Evolutionary conservation across 2,113 vertebrate species (phyloP), one percentile per base, ranked within the genome.

Genomic region (Tupaia chinensis): DNA sequence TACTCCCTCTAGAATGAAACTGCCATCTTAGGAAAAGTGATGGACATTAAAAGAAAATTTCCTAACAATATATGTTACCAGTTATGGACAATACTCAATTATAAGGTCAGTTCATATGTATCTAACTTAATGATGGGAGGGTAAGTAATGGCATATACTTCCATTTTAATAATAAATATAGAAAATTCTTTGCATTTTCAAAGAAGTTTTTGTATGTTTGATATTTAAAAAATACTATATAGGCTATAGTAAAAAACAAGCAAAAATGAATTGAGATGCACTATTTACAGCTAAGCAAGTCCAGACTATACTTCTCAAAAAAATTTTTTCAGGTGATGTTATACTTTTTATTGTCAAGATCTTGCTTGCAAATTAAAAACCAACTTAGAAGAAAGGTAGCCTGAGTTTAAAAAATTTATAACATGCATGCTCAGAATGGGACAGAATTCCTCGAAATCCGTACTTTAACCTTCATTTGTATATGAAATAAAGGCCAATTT

Each of bases 21-120:
- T 34, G 5, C 5, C 44, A n/a, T 82, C 7, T 56, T 92, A 80
- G 56, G 53, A 93, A 96, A 73, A 89, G 72, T 65, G n/a, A 88
- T 12, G 13, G 17, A 61, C 56, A 84, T 60, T 25, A 61, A 92
- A 92, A 89, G 34, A 80, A 63, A 89, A 58, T 32, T 56, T 89
- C 27, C 66, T 73, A 80, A 22, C 22, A 76, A 89, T 12, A 17
- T 65, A 11, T 70, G n/a, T 44, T 44, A 88, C 70, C 13, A 69
- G 54, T 79, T 78, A 88, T 61, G 32, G 22, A 9, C 19, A 68
- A 80, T 58, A 60, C 8, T 11, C 68, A 89, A 25, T 80, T 63
- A 5, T 70, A 94, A 61, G 8, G 1, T 0, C 22, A 78, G 20
- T 20, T 23, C 10, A n/a, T 69, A 29, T 3, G 4, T 3, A 56